These are phyloP conservation scores for Carpatolechia fugitivella DNA, from an alignment of 2,888 invertebrate genomes.

Conservation along the genomic window DNA sequence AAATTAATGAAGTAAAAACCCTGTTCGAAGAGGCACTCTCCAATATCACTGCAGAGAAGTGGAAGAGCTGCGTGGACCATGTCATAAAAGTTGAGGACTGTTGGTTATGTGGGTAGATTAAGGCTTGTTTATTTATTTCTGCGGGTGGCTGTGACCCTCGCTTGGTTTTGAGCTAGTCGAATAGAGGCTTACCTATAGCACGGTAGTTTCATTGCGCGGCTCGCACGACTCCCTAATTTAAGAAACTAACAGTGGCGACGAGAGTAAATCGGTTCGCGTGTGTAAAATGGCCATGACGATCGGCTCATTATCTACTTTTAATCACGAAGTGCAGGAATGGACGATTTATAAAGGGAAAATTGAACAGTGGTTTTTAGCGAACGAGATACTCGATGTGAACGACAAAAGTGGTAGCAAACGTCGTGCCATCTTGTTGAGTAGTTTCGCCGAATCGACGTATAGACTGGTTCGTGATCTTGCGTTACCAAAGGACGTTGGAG, in stretches of 20 bases:
- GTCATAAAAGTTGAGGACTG: too few relatives aligned
- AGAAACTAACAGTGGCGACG: slow-evolving; percentile 6
- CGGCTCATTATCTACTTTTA: neutral
- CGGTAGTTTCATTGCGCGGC: too few relatives aligned
- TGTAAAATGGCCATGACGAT: slow-evolving; percentile 1
- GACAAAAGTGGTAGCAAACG: neutral
- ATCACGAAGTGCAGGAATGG: slow-evolving; percentile 8
- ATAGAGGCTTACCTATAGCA: too few relatives aligned
- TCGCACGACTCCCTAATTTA: too few relatives aligned
- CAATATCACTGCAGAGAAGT: too few relatives aligned
- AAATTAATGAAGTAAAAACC: too few relatives aligned
- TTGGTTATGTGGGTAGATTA: too few relatives aligned
- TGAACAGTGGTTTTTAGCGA: slow-evolving; percentile 4
- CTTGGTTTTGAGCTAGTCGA: too few relatives aligned
- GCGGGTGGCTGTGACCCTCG: too few relatives aligned
- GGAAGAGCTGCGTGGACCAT: too few relatives aligned
- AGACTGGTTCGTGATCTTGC: slow-evolving; percentile 3
- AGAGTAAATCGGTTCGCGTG: neutral
- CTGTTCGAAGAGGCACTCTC: too few relatives aligned
- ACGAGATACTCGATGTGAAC: neutral
- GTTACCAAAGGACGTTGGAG: neutral
- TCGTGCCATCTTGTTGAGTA: neutral
- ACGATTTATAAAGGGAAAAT: neutral
- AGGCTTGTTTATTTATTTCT: too few relatives aligned
- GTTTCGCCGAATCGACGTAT: neutral